Conservation (phyloP, 2,888 invertebrate genomes). For the Pantelozetes paolii region DNA sequence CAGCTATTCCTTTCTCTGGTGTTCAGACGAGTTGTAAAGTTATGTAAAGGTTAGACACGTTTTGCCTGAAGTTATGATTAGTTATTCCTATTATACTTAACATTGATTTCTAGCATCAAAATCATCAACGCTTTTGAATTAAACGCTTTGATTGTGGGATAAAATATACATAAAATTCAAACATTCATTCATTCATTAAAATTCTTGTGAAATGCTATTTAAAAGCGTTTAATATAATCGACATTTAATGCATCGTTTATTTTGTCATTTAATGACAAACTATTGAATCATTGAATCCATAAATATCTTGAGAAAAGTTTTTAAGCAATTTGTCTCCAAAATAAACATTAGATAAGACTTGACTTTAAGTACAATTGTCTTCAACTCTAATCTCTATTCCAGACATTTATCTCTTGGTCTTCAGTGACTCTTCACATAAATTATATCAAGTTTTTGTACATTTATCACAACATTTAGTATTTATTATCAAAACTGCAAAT, state of each 20-base stretch:
- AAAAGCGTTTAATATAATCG: conserved; percentile 7
- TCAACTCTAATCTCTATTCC: too few species aligned
- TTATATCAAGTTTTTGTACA: not conserved
- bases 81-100: not conserved
- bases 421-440: not conserved
- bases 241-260: conserved; percentile 9
- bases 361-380: too few species aligned
- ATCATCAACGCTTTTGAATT: not conserved
- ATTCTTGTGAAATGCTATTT: too few species aligned
- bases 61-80: conserved; percentile 20
- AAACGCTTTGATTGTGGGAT: too few species aligned
- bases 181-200: too few species aligned
- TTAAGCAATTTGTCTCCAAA: too few species aligned
- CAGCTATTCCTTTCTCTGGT: too few species aligned
- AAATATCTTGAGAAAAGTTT: not conserved
- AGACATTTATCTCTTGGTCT: too few species aligned
- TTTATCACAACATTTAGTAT: not conserved
- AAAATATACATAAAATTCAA: too few species aligned
- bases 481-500: too few species aligned
- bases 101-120: not conserved
- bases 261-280: conserved; percentile 1
- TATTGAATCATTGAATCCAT: not conserved
- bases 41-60: conserved; percentile 7
- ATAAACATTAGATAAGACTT: too few species aligned
- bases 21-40: conserved; percentile 6